A percentile compares a stretch with the other conserved stretches of the same genome.
Conservation (phyloP, 2,888 invertebrate species). For the Anoncus sp. region DNA sequence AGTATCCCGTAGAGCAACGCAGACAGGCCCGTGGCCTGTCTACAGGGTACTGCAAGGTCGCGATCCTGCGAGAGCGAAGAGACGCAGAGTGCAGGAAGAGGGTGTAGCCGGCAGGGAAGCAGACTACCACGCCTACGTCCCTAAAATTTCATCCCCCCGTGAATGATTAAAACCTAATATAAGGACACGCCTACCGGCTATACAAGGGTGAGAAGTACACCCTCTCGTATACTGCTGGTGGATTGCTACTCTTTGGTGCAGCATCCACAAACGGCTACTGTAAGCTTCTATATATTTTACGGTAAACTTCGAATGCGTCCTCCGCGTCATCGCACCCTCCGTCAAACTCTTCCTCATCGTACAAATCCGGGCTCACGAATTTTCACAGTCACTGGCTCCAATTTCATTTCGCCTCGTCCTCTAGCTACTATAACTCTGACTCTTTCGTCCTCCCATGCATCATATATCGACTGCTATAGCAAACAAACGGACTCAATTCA, state of each 20-base stretch:
- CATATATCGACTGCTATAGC: constrained; percentile 9
- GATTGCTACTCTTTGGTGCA: constrained; percentile 45
- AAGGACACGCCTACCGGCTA: constrained; percentile 80
- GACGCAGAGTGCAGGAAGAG: constrained; percentile 78
- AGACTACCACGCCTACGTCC: constrained; percentile 82
- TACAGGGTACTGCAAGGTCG: constrained; percentile 45
- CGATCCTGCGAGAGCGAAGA: constrained; percentile 66
- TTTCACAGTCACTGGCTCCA: constrained; percentile 79
- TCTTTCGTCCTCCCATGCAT: constrained; percentile 21
- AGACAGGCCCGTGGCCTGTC: too few species aligned
- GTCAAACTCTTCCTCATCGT: constrained; percentile 59
- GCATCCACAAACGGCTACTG: constrained; percentile 44
- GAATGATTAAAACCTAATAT: constrained; percentile 83
- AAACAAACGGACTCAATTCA: constrained; percentile 3
- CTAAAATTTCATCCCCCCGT: constrained; percentile 80
- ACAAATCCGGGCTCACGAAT: constrained; percentile 70
- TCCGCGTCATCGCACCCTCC: constrained; percentile 50
- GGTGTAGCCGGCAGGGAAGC: constrained; percentile 81
- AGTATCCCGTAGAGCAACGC: not conserved
- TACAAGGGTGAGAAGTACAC: constrained; percentile 58
- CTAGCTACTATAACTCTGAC: constrained; percentile 58
- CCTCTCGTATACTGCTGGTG: constrained; percentile 23
- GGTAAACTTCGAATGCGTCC: constrained; percentile 42
- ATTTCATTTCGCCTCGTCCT: constrained; percentile 70
- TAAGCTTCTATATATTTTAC: not conserved